Evolutionary conservation across 2,888 invertebrate genomes (phyloP).

Genomic region (Trimorus sp.): DNA sequence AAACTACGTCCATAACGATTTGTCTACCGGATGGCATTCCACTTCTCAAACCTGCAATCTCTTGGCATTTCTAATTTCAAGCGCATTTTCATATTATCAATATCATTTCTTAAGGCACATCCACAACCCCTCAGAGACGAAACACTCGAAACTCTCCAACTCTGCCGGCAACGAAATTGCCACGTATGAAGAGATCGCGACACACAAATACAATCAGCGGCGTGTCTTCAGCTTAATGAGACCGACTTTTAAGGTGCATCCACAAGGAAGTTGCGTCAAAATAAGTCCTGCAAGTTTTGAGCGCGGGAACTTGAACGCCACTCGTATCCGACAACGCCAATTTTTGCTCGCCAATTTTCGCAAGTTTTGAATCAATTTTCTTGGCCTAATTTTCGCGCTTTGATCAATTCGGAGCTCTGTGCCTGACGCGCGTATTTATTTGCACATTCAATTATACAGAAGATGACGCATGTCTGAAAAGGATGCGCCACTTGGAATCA

Average conservation of each 20-base stretch:
- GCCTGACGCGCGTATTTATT: not conserved
- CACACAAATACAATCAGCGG: too few species aligned
- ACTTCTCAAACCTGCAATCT: too few species aligned
- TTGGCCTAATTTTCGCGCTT: not conserved
- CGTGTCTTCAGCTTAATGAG: not conserved
- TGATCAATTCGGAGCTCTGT: slow-evolving; percentile 4
- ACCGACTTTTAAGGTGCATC: not conserved
- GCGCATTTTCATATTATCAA: too few species aligned
- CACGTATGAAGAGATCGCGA: too few species aligned
- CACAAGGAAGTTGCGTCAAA: not conserved
- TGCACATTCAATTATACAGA: slow-evolving; percentile 30
- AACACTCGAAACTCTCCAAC: too few species aligned
- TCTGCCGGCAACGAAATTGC: too few species aligned
- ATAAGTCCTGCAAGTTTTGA: not conserved
- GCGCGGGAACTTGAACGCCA: not conserved
- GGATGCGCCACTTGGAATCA: slow-evolving; percentile 31
- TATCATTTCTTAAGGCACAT: too few species aligned
- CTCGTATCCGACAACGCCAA: not conserved
- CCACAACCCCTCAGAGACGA: too few species aligned
- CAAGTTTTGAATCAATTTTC: slow-evolving; percentile 21
- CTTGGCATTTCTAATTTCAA: too few species aligned
- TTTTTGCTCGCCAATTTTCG: slow-evolving; percentile 7
- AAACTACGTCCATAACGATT: too few species aligned
- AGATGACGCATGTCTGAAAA: slow-evolving; percentile 19
- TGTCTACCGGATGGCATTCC: too few species aligned